phyloP scores from a whole-genome alignment of 2,888 invertebrate genomes.

The Leptogaster cylindrica region DNA sequence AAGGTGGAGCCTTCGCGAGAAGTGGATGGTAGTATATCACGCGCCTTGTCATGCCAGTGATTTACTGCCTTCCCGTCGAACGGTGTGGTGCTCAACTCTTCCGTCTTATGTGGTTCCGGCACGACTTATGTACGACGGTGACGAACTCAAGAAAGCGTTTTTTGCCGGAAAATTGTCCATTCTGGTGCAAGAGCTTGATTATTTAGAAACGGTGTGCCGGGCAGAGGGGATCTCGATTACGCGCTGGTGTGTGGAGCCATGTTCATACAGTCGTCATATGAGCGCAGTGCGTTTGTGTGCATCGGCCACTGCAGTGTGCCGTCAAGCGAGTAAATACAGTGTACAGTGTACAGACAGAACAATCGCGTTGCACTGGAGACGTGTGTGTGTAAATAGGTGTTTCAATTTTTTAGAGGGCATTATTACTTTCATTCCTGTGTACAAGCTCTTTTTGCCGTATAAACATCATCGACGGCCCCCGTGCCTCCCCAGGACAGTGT shows the following conservation, averaged over 20 bases:
- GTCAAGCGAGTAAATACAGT: slow-evolving; percentile 8
- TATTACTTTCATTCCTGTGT: slow-evolving; percentile 35
- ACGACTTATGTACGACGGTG: slow-evolving; percentile 11
- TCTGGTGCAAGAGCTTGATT: slow-evolving; percentile 33
- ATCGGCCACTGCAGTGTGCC: background rate
- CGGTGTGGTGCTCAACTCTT: slow-evolving; percentile 44
- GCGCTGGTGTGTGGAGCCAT: slow-evolving; percentile 14
- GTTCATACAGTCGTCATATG: slow-evolving; percentile 12
- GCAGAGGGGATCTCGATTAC: no score
- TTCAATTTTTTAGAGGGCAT: slow-evolving; percentile 20
- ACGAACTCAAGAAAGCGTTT: slow-evolving; percentile 14
- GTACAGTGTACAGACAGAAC: slow-evolving; percentile 2
- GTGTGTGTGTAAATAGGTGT: slow-evolving; percentile 5
- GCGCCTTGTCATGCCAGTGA: slow-evolving; percentile 48
- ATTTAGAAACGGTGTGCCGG: no score
- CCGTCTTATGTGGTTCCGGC: slow-evolving; percentile 27
- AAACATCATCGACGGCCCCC: slow-evolving; percentile 18
- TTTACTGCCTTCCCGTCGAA: slow-evolving; percentile 51
- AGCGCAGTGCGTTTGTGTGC: background rate
- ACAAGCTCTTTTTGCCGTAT: slow-evolving; percentile 16
- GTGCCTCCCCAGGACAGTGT: background rate
- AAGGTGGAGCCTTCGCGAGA: slow-evolving; percentile 42
- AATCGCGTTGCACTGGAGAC: background rate
- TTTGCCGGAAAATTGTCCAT: slow-evolving; percentile 32
- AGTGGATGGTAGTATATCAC: slow-evolving; percentile 46